phyloP scores from a whole-genome alignment of 2,888 invertebrate species.

The Orthonevra nobilis region DNA sequence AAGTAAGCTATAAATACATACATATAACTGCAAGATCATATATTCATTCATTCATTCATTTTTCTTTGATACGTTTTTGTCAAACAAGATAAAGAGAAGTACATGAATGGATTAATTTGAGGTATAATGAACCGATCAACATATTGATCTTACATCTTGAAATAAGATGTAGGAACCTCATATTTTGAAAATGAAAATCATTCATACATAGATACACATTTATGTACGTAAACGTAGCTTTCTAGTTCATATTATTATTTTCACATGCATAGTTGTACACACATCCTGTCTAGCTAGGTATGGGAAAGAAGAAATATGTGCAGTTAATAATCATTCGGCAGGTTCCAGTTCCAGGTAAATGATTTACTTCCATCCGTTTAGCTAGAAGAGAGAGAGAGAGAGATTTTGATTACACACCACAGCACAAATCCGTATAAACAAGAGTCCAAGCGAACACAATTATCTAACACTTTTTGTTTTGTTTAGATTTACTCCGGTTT shows the following conservation, averaged over 20 bases:
- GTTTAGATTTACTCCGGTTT: conserved; percentile 43
- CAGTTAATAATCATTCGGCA: conserved; percentile 27
- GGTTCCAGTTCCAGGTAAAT: conserved; percentile 28
- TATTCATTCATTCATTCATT: too few species aligned
- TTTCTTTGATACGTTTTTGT: too few species aligned
- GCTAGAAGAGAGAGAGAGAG: background rate
- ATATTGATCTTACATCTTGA: too few species aligned
- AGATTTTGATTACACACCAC: background rate
- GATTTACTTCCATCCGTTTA: conserved; percentile 14
- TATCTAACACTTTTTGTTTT: conserved; percentile 59
- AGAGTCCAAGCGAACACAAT: too few species aligned
- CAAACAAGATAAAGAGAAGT: too few species aligned
- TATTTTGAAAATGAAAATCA: too few species aligned
- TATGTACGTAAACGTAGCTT: conserved; percentile 6
- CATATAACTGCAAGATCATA: too few species aligned
- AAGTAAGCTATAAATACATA: too few species aligned
- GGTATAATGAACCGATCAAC: too few species aligned
- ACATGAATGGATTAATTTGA: too few species aligned
- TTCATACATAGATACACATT: too few species aligned
- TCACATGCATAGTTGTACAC: background rate
- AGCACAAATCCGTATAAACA: background rate
- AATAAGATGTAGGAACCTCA: too few species aligned
- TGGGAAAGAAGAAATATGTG: conserved; percentile 2
- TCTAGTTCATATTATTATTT: background rate
- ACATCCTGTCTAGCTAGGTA: conserved; percentile 10